Evolutionary conservation across 2,888 invertebrate species (phyloP).

Genomic region (Ganaspis brasiliensis): DNA sequence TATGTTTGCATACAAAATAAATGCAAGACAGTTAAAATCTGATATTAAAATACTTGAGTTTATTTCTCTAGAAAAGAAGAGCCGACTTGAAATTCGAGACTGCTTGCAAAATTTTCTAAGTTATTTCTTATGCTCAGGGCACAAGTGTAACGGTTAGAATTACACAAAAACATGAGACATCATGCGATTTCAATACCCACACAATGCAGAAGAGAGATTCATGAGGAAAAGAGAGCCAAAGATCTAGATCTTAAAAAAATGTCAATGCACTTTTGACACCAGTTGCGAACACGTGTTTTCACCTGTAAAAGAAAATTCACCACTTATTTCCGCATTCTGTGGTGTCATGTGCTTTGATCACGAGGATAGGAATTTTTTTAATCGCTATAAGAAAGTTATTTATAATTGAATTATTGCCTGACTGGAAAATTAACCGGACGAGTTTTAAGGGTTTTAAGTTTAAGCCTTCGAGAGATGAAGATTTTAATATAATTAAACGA

Average conservation of each 20-base stretch:
- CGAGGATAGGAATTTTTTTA: slow-evolving; percentile 14
- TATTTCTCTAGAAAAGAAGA: slow-evolving; percentile 3
- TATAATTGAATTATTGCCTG: slow-evolving; percentile 18
- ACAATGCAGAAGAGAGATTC: slow-evolving; percentile 49
- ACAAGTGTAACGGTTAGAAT: slow-evolving; percentile 63
- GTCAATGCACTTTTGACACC: slow-evolving; percentile 35
- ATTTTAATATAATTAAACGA: too few relatives aligned
- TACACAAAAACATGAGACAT: slow-evolving; percentile 59
- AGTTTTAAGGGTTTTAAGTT: background rate
- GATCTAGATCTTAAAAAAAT: slow-evolving; percentile 42
- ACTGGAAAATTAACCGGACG: background rate
- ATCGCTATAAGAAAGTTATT: slow-evolving; percentile 21
- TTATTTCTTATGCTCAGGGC: slow-evolving; percentile 64
- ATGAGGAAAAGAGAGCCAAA: slow-evolving; percentile 35
- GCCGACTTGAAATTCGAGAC: slow-evolving; percentile 55
- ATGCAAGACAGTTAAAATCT: background rate
- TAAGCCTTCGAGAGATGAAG: too few relatives aligned
- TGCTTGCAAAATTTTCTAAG: slow-evolving; percentile 62
- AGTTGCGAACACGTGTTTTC: slow-evolving; percentile 58
- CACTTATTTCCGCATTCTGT: slow-evolving; percentile 66
- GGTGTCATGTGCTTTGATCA: slow-evolving; percentile 24
- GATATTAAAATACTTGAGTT: background rate
- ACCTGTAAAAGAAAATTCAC: slow-evolving; percentile 62
- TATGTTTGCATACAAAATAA: background rate
- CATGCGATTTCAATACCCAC: slow-evolving; percentile 54